Percentiles rank a stretch among this genome's conserved stretches.
Conservation (phyloP, 1,140 invertebrate genomes). For the Varroa destructor region DNA sequence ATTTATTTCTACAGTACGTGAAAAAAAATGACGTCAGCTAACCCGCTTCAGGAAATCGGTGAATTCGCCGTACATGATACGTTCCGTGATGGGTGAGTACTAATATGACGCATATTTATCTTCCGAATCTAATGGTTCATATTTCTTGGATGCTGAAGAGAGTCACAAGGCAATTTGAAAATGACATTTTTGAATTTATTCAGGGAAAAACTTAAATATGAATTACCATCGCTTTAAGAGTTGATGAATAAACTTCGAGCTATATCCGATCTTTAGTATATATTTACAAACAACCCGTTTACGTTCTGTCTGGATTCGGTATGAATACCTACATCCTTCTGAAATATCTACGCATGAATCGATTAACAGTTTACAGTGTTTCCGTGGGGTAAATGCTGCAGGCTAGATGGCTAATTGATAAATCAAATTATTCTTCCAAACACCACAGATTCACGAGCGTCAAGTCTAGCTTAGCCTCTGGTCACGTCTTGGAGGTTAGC, state of each 20-base stretch:
- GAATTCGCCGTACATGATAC: neutral
- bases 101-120: neutral
- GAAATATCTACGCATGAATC: no score
- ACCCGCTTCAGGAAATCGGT: slow-evolving; percentile 12
- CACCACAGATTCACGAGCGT: neutral
- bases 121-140: neutral
- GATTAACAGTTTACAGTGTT: no score
- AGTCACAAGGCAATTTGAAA: neutral
- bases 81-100: slow-evolving; percentile 1
- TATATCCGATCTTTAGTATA: no score
- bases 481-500: neutral
- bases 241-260: no score
- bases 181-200: neutral
- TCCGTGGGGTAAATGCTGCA: neutral
- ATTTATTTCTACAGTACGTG: no score
- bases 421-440: neutral
- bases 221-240: no score
- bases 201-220: neutral
- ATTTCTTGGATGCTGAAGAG: no score
- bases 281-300: no score
- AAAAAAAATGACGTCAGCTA: neutral
- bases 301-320: no score
- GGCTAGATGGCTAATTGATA: neutral
- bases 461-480: neutral
- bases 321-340: no score